Evolutionary conservation across 2,888 invertebrate genomes (phyloP).

Genomic region (Heliconius charithonia): DNA sequence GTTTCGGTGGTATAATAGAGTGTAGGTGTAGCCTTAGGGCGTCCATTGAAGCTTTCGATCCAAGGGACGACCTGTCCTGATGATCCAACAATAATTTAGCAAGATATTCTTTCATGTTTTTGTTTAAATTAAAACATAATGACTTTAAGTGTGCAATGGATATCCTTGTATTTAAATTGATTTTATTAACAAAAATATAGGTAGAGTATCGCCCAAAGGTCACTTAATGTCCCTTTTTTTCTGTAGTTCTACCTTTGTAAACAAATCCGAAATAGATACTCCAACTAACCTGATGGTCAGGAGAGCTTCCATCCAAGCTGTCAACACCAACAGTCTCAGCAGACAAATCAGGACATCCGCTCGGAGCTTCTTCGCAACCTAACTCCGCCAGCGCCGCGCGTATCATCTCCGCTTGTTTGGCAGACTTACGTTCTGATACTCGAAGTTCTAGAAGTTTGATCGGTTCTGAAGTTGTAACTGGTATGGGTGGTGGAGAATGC

Average conservation of each 20-base stretch:
- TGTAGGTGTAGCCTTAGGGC: constrained; percentile 83
- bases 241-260: neutral
- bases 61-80: constrained; percentile 82
- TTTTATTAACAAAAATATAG: no score
- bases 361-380: constrained; percentile 94
- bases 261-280: neutral
- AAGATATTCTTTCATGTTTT: neutral
- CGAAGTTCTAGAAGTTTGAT: constrained; percentile 91
- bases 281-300: constrained; percentile 85
- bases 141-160: neutral
- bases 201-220: no score
- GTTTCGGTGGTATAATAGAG: constrained; percentile 81
- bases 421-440: constrained; percentile 92
- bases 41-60: constrained; percentile 79
- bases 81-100: constrained; percentile 51
- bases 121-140: neutral
- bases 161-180: no score
- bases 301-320: constrained; percentile 85
- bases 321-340: constrained; percentile 87
- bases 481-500: constrained; percentile 79
- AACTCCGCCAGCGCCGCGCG: constrained; percentile 92
- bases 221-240: no score
- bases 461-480: constrained; percentile 77
- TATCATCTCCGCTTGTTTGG: constrained; percentile 92
- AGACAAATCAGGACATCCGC: constrained; percentile 92